Base-by-base conservation (phyloP, 2,888 invertebrate genomes). In the Apotomis turbidana region DNA sequence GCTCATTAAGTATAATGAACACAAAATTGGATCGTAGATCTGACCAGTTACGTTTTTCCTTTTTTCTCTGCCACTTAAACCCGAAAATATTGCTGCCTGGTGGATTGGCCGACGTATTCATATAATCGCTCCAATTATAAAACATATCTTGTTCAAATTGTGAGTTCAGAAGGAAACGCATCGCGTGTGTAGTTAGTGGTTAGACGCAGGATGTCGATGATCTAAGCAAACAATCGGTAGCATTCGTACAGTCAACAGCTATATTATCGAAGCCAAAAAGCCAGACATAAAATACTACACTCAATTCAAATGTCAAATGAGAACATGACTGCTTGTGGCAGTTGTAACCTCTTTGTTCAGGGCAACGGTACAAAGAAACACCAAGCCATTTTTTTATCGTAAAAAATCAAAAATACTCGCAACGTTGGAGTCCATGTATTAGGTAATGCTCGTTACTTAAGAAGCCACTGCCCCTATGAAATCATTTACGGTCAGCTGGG, bases 401-500 rank as follows among this genome's bases (percentile, higher is more conserved):
- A 13, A 52, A 52, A 64, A 64, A 74, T 70, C 64, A 66, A 69
- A 64, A 66, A 73, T 64, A 66, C 55, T 41, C 27, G 51, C 59
- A 41, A 38, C 41, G 38, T 46, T 73, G 13, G 52, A 61, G 83
- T 84, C 82, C 84, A 82, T 81, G 81, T 81, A 82, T 87, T 83
- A 86, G 84, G 85, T 82, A 85, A 87, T 76, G 83, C 79, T 81
- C 85, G 78, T 85, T 85, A 86, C 85, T 85, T 82, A 81, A 82
- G 83, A 79, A 87, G 89, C 87, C 87, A 87, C 83, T 88, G 89
- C 90, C 89, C 90, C 89, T 90, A 87, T 89, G 89, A 91, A 90
- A 90, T 89, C 86, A 88, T 89, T 89, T 86, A 92, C 91, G 92
- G 85, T 91, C 87, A 87, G 91, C 84, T 90, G 88, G 78, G 80